These are phyloP conservation scores for Hyles euphorbiae DNA, from an alignment of 1,140 invertebrate species.

Conservation along the genomic window DNA sequence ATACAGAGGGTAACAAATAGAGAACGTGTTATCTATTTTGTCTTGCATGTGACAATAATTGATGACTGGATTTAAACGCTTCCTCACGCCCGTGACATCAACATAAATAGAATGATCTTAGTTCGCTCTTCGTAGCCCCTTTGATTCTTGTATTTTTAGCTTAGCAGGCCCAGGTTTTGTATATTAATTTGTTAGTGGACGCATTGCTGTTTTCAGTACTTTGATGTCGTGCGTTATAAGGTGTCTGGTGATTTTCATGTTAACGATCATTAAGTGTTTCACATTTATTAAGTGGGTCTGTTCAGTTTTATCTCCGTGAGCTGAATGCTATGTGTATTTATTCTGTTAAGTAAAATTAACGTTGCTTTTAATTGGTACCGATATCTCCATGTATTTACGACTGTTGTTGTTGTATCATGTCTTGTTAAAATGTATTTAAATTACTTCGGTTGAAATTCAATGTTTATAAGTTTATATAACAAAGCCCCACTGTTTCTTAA, in stretches of 20 bases:
- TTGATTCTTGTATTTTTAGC: constrained; percentile 72
- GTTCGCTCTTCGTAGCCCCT: constrained; percentile 60
- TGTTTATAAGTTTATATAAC: too few relatives aligned
- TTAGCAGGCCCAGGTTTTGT: constrained; percentile 60
- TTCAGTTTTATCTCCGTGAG: constrained; percentile 23
- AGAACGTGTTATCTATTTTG: constrained; percentile 72
- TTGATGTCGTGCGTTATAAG: constrained; percentile 69
- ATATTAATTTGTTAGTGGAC: constrained; percentile 69
- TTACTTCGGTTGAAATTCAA: too few relatives aligned
- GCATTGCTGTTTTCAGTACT: constrained; percentile 50
- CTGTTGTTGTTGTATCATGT: too few relatives aligned
- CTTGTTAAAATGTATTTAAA: too few relatives aligned
- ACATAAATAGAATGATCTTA: constrained; percentile 74
- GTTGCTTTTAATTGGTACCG: not conserved
- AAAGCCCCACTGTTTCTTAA: too few relatives aligned
- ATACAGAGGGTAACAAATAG: constrained; percentile 63
- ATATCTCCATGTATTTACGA: too few relatives aligned
- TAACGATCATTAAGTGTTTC: constrained; percentile 3
- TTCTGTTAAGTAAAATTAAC: not conserved
- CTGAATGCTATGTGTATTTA: not conserved
- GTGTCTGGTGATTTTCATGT: constrained; percentile 65
- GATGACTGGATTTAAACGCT: constrained; percentile 75
- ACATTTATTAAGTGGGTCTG: constrained; percentile 10
- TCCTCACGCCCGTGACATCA: constrained; percentile 74
- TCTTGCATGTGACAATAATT: constrained; percentile 73